Conservation (phyloP, 2,113 vertebrate species). For the Aphyosemion australe region DNA sequence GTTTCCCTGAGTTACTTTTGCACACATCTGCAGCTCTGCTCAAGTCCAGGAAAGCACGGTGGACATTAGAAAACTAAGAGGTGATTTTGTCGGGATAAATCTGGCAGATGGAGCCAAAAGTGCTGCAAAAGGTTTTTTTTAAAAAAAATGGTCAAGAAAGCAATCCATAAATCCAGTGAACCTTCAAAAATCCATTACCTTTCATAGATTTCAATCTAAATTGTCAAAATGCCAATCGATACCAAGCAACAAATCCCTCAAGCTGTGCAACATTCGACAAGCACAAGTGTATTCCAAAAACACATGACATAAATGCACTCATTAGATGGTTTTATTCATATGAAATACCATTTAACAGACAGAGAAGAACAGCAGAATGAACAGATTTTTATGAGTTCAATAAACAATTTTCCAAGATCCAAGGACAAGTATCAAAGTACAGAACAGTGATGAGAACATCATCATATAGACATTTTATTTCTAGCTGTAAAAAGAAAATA, state of each 20-base stretch:
- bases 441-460: conserved; percentile 62
- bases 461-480: conserved; percentile 49
- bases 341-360: conserved; percentile 73
- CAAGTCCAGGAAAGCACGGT: not conserved
- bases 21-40: not conserved
- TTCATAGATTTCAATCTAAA: conserved; percentile 41
- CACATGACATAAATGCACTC: not conserved
- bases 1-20: not conserved
- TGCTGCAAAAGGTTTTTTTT: conserved; percentile 18
- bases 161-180: conserved; percentile 28
- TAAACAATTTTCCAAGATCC: conserved; percentile 57
- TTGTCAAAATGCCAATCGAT: conserved; percentile 50
- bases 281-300: not conserved
- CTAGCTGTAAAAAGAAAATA: conserved; percentile 63
- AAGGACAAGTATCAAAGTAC: conserved; percentile 71
- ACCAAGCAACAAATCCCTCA: conserved; percentile 24
- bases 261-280: not conserved
- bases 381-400: conserved; percentile 64
- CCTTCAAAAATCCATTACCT: conserved; percentile 31
- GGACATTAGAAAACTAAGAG: conserved; percentile 15
- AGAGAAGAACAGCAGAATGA: conserved; percentile 65
- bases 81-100: conserved; percentile 17
- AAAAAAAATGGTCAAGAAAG: conserved; percentile 7
- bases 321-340: conserved; percentile 70
- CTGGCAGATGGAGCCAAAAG: conserved; percentile 36